Percentiles rank a stretch among this genome's conserved stretches.
Conservation (phyloP, 1,140 invertebrate species). For the Geopemphigus sp. region DNA sequence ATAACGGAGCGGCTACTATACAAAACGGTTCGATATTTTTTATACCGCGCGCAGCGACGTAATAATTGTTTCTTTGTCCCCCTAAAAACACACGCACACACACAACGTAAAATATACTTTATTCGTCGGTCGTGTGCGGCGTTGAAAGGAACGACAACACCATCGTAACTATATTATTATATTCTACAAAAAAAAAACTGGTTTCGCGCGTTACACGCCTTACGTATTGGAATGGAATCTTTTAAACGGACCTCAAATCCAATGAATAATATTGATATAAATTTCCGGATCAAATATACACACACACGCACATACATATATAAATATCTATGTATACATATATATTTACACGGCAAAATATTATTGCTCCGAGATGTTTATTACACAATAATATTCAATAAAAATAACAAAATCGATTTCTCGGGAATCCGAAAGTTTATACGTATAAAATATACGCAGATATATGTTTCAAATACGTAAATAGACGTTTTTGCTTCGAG, state of each 20-base stretch:
- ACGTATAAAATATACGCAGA: background rate
- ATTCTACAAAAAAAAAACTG: background rate
- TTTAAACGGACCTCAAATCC: background rate
- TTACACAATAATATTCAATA: conserved; percentile 5
- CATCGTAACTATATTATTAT: background rate
- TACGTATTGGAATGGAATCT: background rate
- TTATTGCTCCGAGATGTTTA: background rate
- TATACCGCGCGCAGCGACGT: background rate
- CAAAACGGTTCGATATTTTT: no score
- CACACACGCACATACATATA: no score
- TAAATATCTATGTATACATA: no score
- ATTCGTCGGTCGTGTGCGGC: background rate
- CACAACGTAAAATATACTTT: background rate
- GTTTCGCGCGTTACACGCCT: conserved; percentile 8
- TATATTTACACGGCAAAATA: background rate
- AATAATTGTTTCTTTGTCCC: background rate
- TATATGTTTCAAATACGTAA: conserved; percentile 10
- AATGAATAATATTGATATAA: conserved; percentile 29
- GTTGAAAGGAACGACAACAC: background rate
- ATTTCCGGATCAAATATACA: conserved; percentile 26
- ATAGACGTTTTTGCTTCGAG: background rate
- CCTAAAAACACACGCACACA: no score
- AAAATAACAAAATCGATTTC: background rate
- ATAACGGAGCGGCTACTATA: no score
- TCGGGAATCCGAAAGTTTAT: background rate